These are phyloP conservation scores for Sebastes aleutianus DNA, from an alignment of 2,797 vertebrate species.

Conservation along the genomic window DNA sequence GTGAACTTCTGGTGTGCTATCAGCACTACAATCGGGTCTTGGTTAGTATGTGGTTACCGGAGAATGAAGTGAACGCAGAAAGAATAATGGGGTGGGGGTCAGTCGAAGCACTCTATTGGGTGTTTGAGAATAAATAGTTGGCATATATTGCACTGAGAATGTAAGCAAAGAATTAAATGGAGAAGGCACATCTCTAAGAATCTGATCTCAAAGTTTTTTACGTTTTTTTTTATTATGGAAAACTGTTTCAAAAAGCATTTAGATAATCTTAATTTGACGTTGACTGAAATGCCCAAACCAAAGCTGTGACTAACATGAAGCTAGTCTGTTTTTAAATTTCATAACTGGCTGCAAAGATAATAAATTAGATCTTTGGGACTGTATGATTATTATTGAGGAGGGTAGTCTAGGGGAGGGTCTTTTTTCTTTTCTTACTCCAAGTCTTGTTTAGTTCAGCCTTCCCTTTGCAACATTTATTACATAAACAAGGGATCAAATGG, in stretches of 20 bases:
- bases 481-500: neutral
- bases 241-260: neutral
- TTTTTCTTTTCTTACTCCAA: neutral
- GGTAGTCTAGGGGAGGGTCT: neutral
- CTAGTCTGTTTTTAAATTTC: neutral
- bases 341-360: conserved; percentile 4
- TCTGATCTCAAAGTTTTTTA: neutral
- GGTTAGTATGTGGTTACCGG: neutral
- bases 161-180: conserved; percentile 26
- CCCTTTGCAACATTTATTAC: neutral
- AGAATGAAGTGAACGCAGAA: conserved; percentile 15
- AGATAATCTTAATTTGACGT: conserved; percentile 8
- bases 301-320: conserved; percentile 7
- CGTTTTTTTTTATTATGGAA: neutral
- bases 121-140: neutral
- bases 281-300: conserved; percentile 41
- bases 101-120: conserved; percentile 2
- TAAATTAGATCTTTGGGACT: neutral
- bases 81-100: neutral
- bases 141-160: conserved; percentile 54
- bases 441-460: neutral
- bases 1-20: conserved; percentile 17
- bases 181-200: conserved; percentile 25
- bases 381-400: neutral
- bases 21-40: conserved; percentile 12